phyloP scores from a whole-genome alignment of 2,113 vertebrate genomes.

The Pterophyllum scalare region DNA sequence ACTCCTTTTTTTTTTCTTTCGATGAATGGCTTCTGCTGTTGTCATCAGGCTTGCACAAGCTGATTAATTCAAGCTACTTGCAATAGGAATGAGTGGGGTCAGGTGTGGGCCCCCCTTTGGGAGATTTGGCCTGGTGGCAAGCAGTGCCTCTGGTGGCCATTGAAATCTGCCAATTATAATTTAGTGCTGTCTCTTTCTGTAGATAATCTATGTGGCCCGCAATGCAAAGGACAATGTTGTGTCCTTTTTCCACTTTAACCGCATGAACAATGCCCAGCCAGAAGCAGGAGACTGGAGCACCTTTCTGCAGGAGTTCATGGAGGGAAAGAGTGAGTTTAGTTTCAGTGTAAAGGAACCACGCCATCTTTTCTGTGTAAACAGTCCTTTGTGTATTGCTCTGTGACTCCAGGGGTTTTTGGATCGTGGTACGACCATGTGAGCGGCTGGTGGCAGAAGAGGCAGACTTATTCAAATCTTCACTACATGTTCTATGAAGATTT shows the following conservation, averaged over 20 bases:
- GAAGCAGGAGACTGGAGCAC: conserved; percentile 83
- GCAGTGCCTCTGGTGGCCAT: neutral
- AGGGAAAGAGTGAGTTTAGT: conserved; percentile 72
- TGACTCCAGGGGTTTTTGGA: conserved; percentile 75
- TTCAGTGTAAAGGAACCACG: neutral
- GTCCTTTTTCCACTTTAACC: conserved; percentile 88
- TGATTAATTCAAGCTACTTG: neutral
- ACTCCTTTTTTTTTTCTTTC: neutral
- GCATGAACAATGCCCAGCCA: conserved; percentile 82
- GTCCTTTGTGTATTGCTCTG: conserved; percentile 60
- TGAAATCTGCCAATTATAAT: neutral
- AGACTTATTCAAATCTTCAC: conserved; percentile 62
- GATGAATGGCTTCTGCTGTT: neutral
- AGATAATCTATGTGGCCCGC: conserved; percentile 88
- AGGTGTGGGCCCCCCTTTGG: neutral
- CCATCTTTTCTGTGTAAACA: neutral
- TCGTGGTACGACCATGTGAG: conserved; percentile 85
- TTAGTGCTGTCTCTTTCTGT: neutral
- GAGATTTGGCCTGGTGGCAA: neutral
- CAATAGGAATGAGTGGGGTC: neutral
- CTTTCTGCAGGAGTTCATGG: conserved; percentile 81
- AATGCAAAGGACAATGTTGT: conserved; percentile 88
- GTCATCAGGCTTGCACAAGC: neutral
- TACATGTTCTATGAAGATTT: conserved; percentile 87
- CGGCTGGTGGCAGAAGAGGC: conserved; percentile 85